Base-by-base conservation (phyloP, 2,888 invertebrate species). In the Vannuccia rotundouncinata region DNA sequence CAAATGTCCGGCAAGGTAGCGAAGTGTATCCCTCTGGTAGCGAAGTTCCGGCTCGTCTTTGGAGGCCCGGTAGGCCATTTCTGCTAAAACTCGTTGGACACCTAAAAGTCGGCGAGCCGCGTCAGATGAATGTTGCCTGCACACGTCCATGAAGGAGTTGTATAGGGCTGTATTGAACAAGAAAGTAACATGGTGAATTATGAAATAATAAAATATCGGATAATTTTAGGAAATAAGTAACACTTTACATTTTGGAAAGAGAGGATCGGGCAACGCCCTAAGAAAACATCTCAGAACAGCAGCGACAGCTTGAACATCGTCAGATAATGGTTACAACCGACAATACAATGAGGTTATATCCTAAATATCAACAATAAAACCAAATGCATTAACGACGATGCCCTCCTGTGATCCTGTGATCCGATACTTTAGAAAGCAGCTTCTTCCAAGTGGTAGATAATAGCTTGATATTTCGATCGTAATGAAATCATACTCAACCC, bases 271-370 rank as follows among this genome's bases (percentile, higher is more conserved):
- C 5, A 79, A 28, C 5, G 66, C 28, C 1, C 79, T 13, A 1
- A 79, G 73, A 29, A 79, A 79, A 5, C 31, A 31, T 29, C 60
- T 79, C n/a, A 79, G 29, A 22, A 79, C 73, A 76, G 22, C 29
- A 5, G 28, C 29, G 1, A 79, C 28, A 17, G 79, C 29, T 5
- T 76, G 31, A n/a, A 79, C 29, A 77, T 79, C 79, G 74, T 79
- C 45, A 45, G 45, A 17, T 17, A 17, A 45, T 45, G 45, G 45
- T 45, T 45, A 45, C 17, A 45, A 17, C 45, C 5, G 45, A 45
- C 45, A 17, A 5, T 45, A 45, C 45, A 17, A 45, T 45, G 45
- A 45, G 45, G 17, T 45, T 17, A 45, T 45, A 45, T 45, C 45
- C 45, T 17, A 45, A n/a, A n/a, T 45, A 45, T 45, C 5, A 45